phyloP scores from a whole-genome alignment of 2,888 invertebrate genomes.

The Invenusta paracnida region DNA sequence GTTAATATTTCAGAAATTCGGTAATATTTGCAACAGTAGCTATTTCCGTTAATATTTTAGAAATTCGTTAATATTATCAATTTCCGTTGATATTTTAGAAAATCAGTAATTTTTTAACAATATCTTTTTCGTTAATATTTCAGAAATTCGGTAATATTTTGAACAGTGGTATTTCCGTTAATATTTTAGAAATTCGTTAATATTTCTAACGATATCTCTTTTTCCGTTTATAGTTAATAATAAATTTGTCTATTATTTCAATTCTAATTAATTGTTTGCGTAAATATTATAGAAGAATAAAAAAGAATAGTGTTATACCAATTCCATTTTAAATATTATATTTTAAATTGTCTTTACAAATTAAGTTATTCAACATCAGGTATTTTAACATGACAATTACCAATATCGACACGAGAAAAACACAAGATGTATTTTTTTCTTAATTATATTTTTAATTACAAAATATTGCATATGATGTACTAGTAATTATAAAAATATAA shows the following conservation, averaged over 20 bases:
- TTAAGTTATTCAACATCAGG: neutral
- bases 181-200: constrained; percentile 13
- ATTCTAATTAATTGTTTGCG: neutral
- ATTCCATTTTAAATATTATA: neutral
- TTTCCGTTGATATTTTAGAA: constrained; percentile 16
- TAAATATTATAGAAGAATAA: neutral
- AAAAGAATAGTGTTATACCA: neutral
- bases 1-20: constrained; percentile 1
- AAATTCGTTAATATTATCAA: constrained; percentile 10
- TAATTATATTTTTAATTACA: neutral
- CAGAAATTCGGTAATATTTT: neutral
- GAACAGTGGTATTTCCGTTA: neutral
- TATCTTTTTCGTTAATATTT: neutral
- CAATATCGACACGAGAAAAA: neutral
- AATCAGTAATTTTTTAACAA: neutral
- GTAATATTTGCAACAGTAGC: neutral
- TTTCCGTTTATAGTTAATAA: neutral
- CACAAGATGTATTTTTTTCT: neutral
- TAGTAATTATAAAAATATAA: neutral
- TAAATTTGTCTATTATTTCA: neutral
- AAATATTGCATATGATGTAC: neutral
- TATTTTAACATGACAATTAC: neutral
- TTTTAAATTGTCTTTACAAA: neutral
- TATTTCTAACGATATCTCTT: neutral
- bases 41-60: neutral